phyloP scores from a whole-genome alignment of 2,113 vertebrate genomes.

The Paedocypris sp. region DNA sequence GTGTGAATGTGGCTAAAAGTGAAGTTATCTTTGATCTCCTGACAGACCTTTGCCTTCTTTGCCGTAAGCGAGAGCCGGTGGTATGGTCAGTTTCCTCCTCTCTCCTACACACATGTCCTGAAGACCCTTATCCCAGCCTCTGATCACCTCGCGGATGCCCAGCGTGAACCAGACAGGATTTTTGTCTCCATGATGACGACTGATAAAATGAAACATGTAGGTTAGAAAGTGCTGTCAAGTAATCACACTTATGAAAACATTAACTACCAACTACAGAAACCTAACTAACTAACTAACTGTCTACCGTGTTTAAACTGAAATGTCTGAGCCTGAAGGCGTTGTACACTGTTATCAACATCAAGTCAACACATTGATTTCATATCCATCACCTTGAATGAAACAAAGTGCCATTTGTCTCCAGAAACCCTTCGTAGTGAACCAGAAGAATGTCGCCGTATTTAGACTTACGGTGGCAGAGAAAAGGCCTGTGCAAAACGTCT shows the following conservation, averaged over 20 bases:
- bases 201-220: conserved; percentile 44
- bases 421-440: conserved; percentile 80
- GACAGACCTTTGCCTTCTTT: conserved; percentile 90
- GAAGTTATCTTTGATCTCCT: too few relatives aligned
- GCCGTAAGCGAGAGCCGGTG: conserved; percentile 81
- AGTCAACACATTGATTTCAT: neutral
- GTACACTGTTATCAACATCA: neutral
- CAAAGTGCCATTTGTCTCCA: conserved; percentile 80
- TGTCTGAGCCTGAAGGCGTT: neutral
- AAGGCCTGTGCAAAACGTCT: conserved; percentile 80
- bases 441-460: conserved; percentile 86
- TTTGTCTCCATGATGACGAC: conserved; percentile 74
- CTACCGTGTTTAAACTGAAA: too few relatives aligned
- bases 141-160: conserved; percentile 78
- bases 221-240: too few relatives aligned
- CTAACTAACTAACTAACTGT: too few relatives aligned
- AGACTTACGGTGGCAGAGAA: conserved; percentile 76
- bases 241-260: too few relatives aligned
- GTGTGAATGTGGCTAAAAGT: too few relatives aligned
- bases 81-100: conserved; percentile 78
- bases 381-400: conserved; percentile 91
- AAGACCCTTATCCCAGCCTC: conserved; percentile 89
- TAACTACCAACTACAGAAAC: too few relatives aligned
- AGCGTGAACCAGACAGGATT: conserved; percentile 93
- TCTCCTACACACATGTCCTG: conserved; percentile 86